Evolutionary conservation across 2,888 invertebrate genomes (phyloP), one percentile per base, ranked within the genome.

Genomic region (Mimumesa dahlbomi): DNA sequence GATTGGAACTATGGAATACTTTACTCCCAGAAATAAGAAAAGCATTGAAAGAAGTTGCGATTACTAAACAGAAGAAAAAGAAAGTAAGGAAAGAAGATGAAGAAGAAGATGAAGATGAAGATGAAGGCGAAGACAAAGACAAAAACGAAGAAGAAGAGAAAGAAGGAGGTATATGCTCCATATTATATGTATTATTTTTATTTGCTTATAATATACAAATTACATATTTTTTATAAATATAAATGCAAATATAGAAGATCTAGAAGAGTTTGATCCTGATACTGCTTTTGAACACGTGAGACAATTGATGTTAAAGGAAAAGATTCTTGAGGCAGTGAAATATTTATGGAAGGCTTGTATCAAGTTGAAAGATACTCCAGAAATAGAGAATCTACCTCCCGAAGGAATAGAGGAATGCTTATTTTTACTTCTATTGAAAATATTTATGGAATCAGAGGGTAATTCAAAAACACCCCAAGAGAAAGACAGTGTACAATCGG

Each of bases 381-480:
- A 79, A 1, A 75, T 85, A 62, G 31, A 74, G 34, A 65, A 65
- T 52, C 65, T 85, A 64, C 34, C 72, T 0, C 1, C 13, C 3
- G 67, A 74, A 19, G 75, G 68, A 18, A 84, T 84, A 56, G 85
- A 85, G 52, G 79, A 83, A 54, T 83, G 81, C 48, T 52, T 85
- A 21, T 77, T 86, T 36, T 29, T 84, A 29, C 80, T 86, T 52
- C 57, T 88, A 18, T 64, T 83, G 7, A 88, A 86, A 73, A 85
- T 87, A 61, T 88, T 88, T 50, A 82, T 86, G 56, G 86, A 88
- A 25, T 88, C 88, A 0, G 84, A 87, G 67, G 66, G 73, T 7
- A 63, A 73, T 21, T 90, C 0, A 13, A 52, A 59, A 7, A 14
- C 18, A 0, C 5, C 4, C 34, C 13, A 65, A 1, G 11, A 43